Base-by-base conservation (phyloP, 2,797 vertebrate species). In the Sebastes trivittatus region DNA sequence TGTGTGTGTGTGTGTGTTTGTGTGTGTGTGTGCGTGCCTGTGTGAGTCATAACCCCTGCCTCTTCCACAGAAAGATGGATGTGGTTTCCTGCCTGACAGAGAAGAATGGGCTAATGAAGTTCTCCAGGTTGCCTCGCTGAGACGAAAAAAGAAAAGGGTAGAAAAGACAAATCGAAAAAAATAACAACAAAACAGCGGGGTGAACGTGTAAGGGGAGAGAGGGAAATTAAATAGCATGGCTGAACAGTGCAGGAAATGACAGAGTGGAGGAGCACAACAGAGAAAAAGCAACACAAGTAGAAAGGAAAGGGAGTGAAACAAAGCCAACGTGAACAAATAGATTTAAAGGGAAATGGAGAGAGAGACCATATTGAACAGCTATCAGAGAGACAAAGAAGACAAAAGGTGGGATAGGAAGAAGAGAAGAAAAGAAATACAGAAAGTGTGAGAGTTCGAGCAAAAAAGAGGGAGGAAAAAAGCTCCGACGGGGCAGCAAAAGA, bases 71-170 rank as follows among this genome's bases (percentile, higher is more conserved):
- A 84, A 84, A 92, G 94, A 95, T 92, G 92, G 90, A 93, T 94
- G 95, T 88, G 88, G 92, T 91, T 94, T 94, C 85, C 89, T 80
- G 87, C 66, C 87, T 92, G 92, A 94, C 92, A 91, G 70, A 94
- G 89, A 95, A 88, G 86, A 94, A 94, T 92, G 89, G 83, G 55
- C 79, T 89, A 91, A 93, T 89, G 90, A 93, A 93, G 87, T 94
- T 93, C 88, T 85, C 88, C 90, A 87, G 88, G 92, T 93, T 92
- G 78, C 88, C 84, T 86, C 42, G 20, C 83, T 75, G 78, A 84
- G 80, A 86, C 69, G 81, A 77, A 69, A 86, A 80, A 80, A 34
- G 70, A 70, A 79, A 86, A 69, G 61, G 72, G 64, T 11, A 67
- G 65, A 59, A 83, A 55, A 82, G 52, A 69, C 52, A 59, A 69